These are phyloP conservation scores for Aphelinus certus DNA, from an alignment of 1,140 invertebrate species.

Conservation along the genomic window DNA sequence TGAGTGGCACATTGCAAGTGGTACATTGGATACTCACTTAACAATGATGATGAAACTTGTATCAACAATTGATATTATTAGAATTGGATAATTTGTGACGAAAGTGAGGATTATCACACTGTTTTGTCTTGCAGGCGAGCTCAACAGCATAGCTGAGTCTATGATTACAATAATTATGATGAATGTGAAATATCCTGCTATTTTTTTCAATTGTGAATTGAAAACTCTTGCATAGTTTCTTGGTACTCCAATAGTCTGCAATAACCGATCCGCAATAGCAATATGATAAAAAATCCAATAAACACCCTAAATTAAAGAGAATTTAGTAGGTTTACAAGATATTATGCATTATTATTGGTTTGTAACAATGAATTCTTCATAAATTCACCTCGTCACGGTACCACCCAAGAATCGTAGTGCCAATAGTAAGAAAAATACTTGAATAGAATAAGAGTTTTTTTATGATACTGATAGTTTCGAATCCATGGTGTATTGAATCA, in stretches of 20 bases:
- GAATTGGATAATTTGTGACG: not conserved
- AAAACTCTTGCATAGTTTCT: not conserved
- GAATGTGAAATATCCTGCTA: not conserved
- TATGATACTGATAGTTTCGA: not conserved
- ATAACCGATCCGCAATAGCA: not conserved
- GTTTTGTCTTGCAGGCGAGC: not conserved
- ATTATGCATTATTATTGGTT: too few relatives aligned
- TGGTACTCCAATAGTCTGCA: not conserved
- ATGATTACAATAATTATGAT: not conserved
- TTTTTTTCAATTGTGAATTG: not conserved
- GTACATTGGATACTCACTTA: not conserved
- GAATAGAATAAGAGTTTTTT: not conserved
- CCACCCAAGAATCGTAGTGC: not conserved
- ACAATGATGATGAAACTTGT: not conserved
- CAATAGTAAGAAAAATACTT: not conserved
- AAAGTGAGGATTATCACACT: not conserved
- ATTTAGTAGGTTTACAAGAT: too few relatives aligned
- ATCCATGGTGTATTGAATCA: not conserved
- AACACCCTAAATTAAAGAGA: not conserved
- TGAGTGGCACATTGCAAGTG: too few relatives aligned
- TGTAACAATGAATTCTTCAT: too few relatives aligned
- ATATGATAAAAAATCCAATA: not conserved
- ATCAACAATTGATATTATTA: not conserved
- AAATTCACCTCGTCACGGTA: conserved; percentile 35
- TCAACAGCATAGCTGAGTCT: not conserved